Conservation (phyloP, 2,797 vertebrate genomes). For the Forpus xanthops region DNA sequence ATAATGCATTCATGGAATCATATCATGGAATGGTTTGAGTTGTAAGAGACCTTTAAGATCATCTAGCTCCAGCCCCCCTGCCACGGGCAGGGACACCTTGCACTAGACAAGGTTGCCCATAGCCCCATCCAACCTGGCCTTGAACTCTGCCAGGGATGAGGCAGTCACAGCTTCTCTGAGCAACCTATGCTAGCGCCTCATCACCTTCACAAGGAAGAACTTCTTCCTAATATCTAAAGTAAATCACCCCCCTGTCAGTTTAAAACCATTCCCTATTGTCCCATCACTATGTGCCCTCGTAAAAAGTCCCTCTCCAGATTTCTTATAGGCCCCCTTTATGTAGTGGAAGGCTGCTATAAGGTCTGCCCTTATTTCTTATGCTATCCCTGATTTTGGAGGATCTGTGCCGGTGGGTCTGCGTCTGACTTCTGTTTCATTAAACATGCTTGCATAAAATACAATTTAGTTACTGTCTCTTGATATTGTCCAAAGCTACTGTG, state of each 20-base stretch:
- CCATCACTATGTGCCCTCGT: not conserved
- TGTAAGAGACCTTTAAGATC: not conserved
- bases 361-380: not conserved
- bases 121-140: not conserved
- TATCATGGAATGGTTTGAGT: not conserved
- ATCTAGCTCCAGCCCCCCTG: not conserved
- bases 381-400: not conserved
- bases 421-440: not conserved
- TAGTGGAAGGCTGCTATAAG: not conserved
- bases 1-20: not conserved
- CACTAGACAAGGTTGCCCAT: not conserved
- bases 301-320: not conserved
- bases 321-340: not conserved
- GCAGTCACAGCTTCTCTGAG: not conserved
- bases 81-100: not conserved
- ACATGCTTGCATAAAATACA: not conserved
- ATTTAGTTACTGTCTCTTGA: not conserved
- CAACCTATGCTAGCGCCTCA: not conserved
- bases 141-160: not conserved
- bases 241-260: not conserved
- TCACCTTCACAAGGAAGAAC: not conserved
- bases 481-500: not conserved
- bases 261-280: not conserved
- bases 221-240: not conserved
- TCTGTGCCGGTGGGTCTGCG: not conserved